These are phyloP conservation scores for Chrysina gloriosa DNA, from an alignment of 2,888 invertebrate species.

Conservation along the genomic window DNA sequence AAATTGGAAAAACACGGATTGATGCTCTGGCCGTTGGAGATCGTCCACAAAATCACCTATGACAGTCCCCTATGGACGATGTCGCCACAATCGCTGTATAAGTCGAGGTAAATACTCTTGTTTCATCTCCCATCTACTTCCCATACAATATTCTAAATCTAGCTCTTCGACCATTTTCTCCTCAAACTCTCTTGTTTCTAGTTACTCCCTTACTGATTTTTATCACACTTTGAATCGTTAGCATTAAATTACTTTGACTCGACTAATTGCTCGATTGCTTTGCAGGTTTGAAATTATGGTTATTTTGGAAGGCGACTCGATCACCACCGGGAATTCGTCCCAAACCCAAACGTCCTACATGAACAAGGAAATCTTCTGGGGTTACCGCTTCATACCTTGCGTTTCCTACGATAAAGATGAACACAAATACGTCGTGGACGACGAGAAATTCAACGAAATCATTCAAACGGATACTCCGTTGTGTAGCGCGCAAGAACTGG, in stretches of 20 bases:
- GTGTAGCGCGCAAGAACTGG: conserved; percentile 75
- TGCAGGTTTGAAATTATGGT: conserved; percentile 86
- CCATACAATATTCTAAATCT: no score
- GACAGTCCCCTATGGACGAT: conserved; percentile 83
- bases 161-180: no score
- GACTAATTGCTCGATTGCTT: conserved; percentile 49
- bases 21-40: conserved; percentile 85
- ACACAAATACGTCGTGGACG: conserved; percentile 72
- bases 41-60: conserved; percentile 84
- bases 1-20: conserved; percentile 75
- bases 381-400: conserved; percentile 75
- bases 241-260: background rate
- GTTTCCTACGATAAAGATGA: conserved; percentile 69
- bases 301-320: conserved; percentile 84
- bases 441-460: conserved; percentile 73
- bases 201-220: no score
- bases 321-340: conserved; percentile 79
- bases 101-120: conserved; percentile 63
- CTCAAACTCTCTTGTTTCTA: no score
- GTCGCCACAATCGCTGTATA: conserved; percentile 78
- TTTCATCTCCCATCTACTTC: background rate
- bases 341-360: conserved; percentile 83
- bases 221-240: background rate
- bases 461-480: conserved; percentile 81
- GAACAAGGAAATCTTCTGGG: conserved; percentile 85